Base-by-base conservation (phyloP, 2,113 vertebrate species). In the Ameiurus melas region DNA sequence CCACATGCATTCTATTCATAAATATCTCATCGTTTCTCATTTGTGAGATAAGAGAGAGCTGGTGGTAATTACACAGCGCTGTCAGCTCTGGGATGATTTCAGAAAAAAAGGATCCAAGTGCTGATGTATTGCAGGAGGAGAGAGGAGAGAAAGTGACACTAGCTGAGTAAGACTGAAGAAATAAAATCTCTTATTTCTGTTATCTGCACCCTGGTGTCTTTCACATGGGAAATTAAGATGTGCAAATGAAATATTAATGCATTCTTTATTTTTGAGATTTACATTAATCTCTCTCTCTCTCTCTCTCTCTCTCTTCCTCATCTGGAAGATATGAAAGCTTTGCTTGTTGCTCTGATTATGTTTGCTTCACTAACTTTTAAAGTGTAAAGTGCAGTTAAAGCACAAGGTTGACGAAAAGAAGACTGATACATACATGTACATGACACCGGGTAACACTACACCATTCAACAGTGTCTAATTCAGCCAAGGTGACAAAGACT, bases 231-330 rank as follows among this genome's bases (percentile, higher is more conserved):
- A 97, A 96, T 97, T 97, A 96, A 96, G 97, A 96, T 94, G 94
- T 94, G 93, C 95, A 97, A 97, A 98, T 98, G 97, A 98, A 98
- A 98, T 97, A 97, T 98, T 98, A 97, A 98, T 97, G 96, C 91
- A 92, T 94, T 94, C 94, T 94, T 95, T 96, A 91, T 96, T 96
- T 96, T 96, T 96, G 94, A 94, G 94, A 95, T 95, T 95, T 95
- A 95, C 94, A 92, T 96, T 96, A 95, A 96, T 98, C 97, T 95
- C 92, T 93, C 89, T 91, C 77, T 47, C 91, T 94, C 43, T 93
- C 86, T 85, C 79, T 93, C 87, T 64, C 22, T 3, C 30, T 90
- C 91, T 90, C 30, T 85, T 64, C 68, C 22, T 78, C 68, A 78
- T 68, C 51, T 84, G 70, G 39, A 84, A 77, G 83, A 70, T 88